A percentile compares a stretch with the other conserved stretches of the same genome.
phyloP scores from a whole-genome alignment of 2,888 invertebrate genomes.

The Quadroppia sp. region DNA sequence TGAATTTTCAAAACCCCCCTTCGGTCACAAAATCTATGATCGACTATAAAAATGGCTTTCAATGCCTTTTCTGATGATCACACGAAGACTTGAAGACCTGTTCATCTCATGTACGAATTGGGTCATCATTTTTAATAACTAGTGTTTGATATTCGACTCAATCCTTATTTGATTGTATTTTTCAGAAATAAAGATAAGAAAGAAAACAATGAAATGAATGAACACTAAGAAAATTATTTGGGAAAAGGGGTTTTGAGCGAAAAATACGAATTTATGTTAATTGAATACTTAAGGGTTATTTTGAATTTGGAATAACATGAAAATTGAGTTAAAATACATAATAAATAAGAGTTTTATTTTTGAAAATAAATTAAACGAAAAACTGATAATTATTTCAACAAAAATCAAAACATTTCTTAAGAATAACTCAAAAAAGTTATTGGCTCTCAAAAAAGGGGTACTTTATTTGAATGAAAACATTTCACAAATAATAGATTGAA shows the following conservation, averaged over 20 bases:
- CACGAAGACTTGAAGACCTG: no score
- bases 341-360: neutral
- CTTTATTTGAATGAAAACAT: neutral
- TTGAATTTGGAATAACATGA: neutral
- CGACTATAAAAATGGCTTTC: no score
- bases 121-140: constrained; percentile 14
- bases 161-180: neutral
- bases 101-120: no score
- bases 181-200: neutral
- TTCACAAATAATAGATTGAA: neutral
- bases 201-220: neutral
- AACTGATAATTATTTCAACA: neutral
- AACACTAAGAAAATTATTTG: neutral
- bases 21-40: no score
- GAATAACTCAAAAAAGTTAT: no score
- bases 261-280: constrained; percentile 6
- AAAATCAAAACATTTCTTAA: no score
- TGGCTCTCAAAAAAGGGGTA: no score
- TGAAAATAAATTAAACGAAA: neutral
- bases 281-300: constrained; percentile 20
- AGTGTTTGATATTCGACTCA: neutral
- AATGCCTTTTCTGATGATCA: no score
- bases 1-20: no score
- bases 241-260: constrained; percentile 16
- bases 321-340: neutral